phyloP scores from a whole-genome alignment of 2,113 vertebrate genomes.

The Deroptyus accipitrinus region DNA sequence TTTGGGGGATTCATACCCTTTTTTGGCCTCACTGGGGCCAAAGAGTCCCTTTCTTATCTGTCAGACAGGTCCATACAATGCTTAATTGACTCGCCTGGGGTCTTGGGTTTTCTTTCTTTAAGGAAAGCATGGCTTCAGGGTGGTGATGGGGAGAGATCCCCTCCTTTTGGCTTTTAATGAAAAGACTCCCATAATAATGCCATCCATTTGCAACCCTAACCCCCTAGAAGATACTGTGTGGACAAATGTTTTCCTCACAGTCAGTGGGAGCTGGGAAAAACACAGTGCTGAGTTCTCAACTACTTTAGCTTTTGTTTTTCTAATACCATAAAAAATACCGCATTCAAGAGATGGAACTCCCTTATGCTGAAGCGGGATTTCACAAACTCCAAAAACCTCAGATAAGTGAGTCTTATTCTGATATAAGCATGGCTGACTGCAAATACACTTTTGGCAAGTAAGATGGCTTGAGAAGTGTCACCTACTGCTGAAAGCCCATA shows the following conservation, averaged over 20 bases:
- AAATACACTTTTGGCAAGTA: neutral
- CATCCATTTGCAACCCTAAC: conserved; percentile 39
- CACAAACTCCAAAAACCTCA: neutral
- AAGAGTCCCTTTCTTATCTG: conserved; percentile 51
- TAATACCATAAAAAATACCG: neutral
- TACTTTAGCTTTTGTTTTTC: conserved; percentile 22
- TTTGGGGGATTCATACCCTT: conserved; percentile 35
- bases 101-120: conserved; percentile 50
- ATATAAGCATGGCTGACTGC: neutral
- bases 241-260: conserved; percentile 25
- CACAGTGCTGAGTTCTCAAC: conserved; percentile 15
- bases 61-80: conserved; percentile 58
- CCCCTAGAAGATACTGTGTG: conserved; percentile 23
- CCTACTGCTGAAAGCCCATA: neutral
- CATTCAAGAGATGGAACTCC: neutral
- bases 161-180: conserved; percentile 57
- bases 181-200: conserved; percentile 46
- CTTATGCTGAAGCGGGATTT: neutral
- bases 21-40: conserved; percentile 26
- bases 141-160: conserved; percentile 14
- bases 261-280: conserved; percentile 25
- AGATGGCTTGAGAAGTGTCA: neutral
- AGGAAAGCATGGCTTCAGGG: neutral
- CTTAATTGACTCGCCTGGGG: conserved; percentile 63
- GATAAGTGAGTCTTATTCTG: neutral